Evolutionary conservation across 2,888 invertebrate genomes (phyloP), one percentile per base, ranked within the genome.

Genomic region (Pollenia labialis): DNA sequence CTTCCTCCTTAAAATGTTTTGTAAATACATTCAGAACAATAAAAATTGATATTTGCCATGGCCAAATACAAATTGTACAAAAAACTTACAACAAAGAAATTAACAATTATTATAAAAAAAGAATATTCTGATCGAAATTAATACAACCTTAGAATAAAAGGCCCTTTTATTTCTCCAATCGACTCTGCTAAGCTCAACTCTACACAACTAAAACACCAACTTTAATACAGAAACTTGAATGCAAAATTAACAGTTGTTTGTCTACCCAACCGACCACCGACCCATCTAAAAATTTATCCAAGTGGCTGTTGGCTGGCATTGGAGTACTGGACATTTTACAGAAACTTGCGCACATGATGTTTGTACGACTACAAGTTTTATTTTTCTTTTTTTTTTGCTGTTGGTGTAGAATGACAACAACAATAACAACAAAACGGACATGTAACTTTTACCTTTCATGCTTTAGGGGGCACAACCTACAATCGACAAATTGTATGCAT

Each of bases 401-500:
- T 50, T 69, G 64, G 74, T 60, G 81, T 86, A 76, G 75, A 83
- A 85, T 84, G 85, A 89, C 88, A 88, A 66, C 50, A 75, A 87
- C 66, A 87, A 75, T 50, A 66, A 80, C 58, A 83, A 77, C 58
- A 80, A 81, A 84, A 76, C 76, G 79, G 71, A 87, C 85, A 85
- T 88, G 87, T 86, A 88, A 90, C 90, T 90, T 90, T 90, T 90
- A 91, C 90, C 90, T 90, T 91, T 90, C 89, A 89, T 90, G 90
- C 90, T 89, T 90, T 88, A 90, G 88, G 82, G 90, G 91, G 91
- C 91, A 90, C 91, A 91, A 90, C 91, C 90, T 90, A 91, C 91
- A 91, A 91, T 90, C 90, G 90, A 90, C 90, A 90, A 90, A 91
- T 91, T 90, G 91, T 91, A 90, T 91, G 90, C 89, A 88, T 90